phyloP scores from a whole-genome alignment of 2,797 vertebrate genomes.

The Siniperca undulata region DNA sequence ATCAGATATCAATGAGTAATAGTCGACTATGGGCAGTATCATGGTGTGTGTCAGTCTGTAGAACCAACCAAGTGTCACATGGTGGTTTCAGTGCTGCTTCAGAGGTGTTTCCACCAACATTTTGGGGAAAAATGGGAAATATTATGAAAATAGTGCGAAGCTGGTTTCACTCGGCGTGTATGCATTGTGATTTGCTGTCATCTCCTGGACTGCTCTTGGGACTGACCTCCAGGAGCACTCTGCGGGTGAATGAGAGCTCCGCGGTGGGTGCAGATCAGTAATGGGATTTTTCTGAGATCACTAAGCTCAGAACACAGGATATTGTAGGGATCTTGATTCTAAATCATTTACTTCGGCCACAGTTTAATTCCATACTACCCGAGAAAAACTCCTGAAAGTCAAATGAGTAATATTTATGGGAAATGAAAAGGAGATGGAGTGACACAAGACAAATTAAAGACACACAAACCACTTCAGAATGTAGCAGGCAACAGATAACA shows the following conservation, averaged over 20 bases:
- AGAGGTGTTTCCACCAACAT: not conserved
- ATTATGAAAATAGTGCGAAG: not conserved
- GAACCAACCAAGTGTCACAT: not conserved
- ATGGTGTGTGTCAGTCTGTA: not conserved
- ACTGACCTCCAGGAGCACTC: not conserved
- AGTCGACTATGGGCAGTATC: not conserved
- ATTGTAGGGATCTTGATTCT: not conserved
- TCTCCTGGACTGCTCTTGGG: no score
- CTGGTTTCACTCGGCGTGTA: not conserved
- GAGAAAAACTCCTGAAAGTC: not conserved
- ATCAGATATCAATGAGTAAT: not conserved
- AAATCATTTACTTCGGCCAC: not conserved
- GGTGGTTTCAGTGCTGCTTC: not conserved
- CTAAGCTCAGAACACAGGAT: not conserved
- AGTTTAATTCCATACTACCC: not conserved
- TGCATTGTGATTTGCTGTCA: not conserved
- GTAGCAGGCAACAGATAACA: not conserved
- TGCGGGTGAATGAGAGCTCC: not conserved
- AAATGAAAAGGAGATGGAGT: not conserved
- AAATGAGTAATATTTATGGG: not conserved
- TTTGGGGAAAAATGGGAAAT: no score
- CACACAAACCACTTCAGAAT: not conserved
- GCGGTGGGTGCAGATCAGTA: not conserved
- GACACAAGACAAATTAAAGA: not conserved
- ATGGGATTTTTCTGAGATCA: not conserved